Conservation (phyloP, 2,888 invertebrate genomes). For the Podabrus alpinus region DNA sequence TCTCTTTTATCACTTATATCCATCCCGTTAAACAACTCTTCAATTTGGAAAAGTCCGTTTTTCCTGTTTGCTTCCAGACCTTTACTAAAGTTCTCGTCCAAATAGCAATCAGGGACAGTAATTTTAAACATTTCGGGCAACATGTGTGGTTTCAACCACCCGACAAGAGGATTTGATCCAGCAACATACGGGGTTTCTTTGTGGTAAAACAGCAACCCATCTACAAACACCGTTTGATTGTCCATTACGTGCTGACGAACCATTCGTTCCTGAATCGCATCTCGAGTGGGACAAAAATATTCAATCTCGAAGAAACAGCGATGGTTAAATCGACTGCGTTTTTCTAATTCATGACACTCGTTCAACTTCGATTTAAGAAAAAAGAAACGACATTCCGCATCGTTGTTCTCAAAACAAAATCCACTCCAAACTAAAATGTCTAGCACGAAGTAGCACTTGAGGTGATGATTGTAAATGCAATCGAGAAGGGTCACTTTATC, state of each 20-base stretch:
- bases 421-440: not conserved
- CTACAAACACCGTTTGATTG: conserved; percentile 62
- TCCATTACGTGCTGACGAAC: conserved; percentile 48
- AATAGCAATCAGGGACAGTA: conserved; percentile 55
- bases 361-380: not conserved
- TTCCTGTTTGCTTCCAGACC: not conserved
- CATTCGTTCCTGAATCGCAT: conserved; percentile 57
- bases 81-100: conserved; percentile 41
- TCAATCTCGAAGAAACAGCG: conserved; percentile 57
- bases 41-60: not conserved
- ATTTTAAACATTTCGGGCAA: conserved; percentile 73
- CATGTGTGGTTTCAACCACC: conserved; percentile 92
- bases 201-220: conserved; percentile 93
- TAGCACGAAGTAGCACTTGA: not conserved
- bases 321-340: not conserved
- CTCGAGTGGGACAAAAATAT: conserved; percentile 55
- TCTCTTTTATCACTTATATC: too few species aligned
- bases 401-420: not conserved
- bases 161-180: conserved; percentile 84
- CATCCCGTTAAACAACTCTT: too few species aligned
- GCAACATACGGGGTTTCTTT: conserved; percentile 72
- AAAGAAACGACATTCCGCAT: not conserved
- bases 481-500: not conserved
- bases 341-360: not conserved
- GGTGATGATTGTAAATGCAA: not conserved